Conservation (phyloP, 1,140 invertebrate species). For the Diprion similis region DNA sequence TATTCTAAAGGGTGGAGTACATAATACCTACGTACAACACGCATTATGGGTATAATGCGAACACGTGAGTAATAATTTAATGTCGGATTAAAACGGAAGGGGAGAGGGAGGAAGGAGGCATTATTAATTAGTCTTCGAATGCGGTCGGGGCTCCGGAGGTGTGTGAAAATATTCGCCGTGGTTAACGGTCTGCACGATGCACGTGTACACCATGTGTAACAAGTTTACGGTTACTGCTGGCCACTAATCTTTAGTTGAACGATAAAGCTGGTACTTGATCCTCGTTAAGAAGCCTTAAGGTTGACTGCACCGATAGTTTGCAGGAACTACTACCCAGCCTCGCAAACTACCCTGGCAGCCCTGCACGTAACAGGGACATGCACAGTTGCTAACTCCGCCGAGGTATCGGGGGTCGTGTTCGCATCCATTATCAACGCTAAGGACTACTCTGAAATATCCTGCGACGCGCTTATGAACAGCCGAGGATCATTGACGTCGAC, state of each 20-base stretch:
- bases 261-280: not conserved
- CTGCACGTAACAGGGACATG: not conserved
- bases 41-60: too few relatives aligned
- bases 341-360: not conserved
- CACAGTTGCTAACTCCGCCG: not conserved
- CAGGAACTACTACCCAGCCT: not conserved
- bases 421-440: not conserved
- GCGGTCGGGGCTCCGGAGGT: too few relatives aligned
- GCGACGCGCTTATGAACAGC: too few relatives aligned
- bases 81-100: not conserved
- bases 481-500: too few relatives aligned
- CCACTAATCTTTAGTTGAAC: not conserved
- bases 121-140: not conserved
- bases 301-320: slow-evolving; percentile 4
- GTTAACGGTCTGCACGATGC: not conserved
- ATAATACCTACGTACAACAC: not conserved
- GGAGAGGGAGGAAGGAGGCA: not conserved
- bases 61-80: not conserved
- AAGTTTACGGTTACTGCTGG: not conserved
- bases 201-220: not conserved
- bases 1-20: not conserved
- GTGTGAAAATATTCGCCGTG: too few relatives aligned
- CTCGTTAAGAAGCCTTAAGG: not conserved
- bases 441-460: not conserved
- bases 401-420: not conserved